Percentiles rank a stretch among this genome's conserved stretches.
phyloP scores from a whole-genome alignment of 2,888 invertebrate genomes.

The Buathra laborator region DNA sequence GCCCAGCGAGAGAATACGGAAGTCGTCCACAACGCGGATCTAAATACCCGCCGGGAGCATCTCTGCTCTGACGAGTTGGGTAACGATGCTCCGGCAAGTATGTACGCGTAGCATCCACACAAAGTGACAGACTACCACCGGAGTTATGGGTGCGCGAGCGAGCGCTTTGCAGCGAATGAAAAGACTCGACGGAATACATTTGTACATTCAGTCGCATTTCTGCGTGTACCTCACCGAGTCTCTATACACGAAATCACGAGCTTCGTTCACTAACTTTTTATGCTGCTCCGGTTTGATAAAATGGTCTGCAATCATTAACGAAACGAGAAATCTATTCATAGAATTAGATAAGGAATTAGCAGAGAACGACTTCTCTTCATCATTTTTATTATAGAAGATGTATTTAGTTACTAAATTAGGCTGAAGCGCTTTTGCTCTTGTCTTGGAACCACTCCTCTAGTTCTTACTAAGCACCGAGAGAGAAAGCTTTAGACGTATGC shows the following conservation, averaged over 20 bases:
- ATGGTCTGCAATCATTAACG: too few species aligned
- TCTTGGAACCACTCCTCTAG: slow-evolving; percentile 65
- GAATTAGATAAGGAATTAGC: too few species aligned
- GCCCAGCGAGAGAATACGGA: slow-evolving; percentile 51
- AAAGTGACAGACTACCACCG: slow-evolving; percentile 57
- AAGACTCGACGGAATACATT: not conserved
- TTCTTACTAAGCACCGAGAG: slow-evolving; percentile 29
- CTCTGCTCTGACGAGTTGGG: slow-evolving; percentile 52
- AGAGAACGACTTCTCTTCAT: too few species aligned
- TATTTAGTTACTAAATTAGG: slow-evolving; percentile 68
- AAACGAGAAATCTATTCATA: too few species aligned
- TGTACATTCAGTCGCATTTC: not conserved
- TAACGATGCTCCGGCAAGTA: slow-evolving; percentile 44
- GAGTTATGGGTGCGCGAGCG: slow-evolving; percentile 64
- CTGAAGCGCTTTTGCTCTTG: slow-evolving; percentile 71
- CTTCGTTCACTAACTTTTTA: too few species aligned
- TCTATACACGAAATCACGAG: not conserved
- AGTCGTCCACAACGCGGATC: slow-evolving; percentile 58
- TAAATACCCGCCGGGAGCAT: slow-evolving; percentile 44
- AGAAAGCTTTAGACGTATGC: slow-evolving; percentile 45
- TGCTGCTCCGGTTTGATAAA: too few species aligned
- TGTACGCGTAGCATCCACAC: slow-evolving; percentile 6
- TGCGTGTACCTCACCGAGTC: not conserved
- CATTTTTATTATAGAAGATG: not conserved
- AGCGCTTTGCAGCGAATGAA: slow-evolving; percentile 64